Base-by-base conservation (phyloP, 2,888 invertebrate species). In the Lumbricus terrestris region DNA sequence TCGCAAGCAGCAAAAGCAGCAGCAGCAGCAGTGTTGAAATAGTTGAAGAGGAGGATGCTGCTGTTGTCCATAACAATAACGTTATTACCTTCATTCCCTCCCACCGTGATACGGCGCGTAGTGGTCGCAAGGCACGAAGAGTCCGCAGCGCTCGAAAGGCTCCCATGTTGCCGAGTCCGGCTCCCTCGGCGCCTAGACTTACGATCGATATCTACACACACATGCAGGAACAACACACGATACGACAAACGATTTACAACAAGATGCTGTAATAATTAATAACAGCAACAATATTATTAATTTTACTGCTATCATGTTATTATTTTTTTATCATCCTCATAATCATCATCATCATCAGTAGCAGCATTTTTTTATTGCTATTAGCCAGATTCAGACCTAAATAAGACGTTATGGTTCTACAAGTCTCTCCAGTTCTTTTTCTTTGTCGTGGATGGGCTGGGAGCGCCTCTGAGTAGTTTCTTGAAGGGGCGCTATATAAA, bases 111-210 rank as follows among this genome's bases (percentile, higher is more conserved):
- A 99, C 98, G 95, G 99, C 99, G 96, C 99, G 97, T 96, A 99
- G 97, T 95, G 99, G 99, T 96, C 99, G 97, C 95, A 99, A 97
- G 95, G 99, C 99, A 96, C 99, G 97, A 95, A 99, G 97, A 95
- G 99, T 99, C 97, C 99, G 96, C 98, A 99, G 98, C 95, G 98
- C 98, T 97, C 98, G 98, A 97, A 99, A 98, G 96, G 98, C 98
- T 96, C 98, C 98, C 96, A 99, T 98, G 96, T 98, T 98, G 95
- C 98, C 98, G 54, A 91, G 88, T 8, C 97, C 97, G 69, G 97
- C 96, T 96, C 97, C 97, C 95, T 97, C 97, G 94, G 97, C 97
- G 93, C 97, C 97, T 96, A 97, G 96, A 96, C 97, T 97, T 96
- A 97, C 96, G 96, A 98, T 96, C 95, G 98, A 98, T 95, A 98